A percentile compares a stretch with the other conserved stretches of the same genome.
Conservation (phyloP, 92 coral and sea anemone genomes). For the Parazoanthus darwini region DNA sequence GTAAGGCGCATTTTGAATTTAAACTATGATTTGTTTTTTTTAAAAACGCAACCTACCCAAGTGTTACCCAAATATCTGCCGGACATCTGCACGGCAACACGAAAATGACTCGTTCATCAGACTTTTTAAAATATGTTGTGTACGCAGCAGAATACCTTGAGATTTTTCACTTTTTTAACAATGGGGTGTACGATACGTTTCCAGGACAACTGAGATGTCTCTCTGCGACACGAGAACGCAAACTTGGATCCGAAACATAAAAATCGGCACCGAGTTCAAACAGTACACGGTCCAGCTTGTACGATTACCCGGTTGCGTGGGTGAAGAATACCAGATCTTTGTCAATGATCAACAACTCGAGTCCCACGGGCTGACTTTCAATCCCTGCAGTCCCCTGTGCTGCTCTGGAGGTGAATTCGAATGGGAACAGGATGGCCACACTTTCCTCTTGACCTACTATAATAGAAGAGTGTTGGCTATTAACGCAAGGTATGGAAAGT, state of each 20-base stretch:
- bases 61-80: too few relatives aligned
- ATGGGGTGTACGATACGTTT: too few relatives aligned
- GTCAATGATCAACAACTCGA: conserved; percentile 74
- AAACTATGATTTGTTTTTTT: too few relatives aligned
- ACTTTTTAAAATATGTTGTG: too few relatives aligned
- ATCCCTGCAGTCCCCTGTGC: conserved; percentile 92
- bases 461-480: conserved; percentile 52
- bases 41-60: too few relatives aligned
- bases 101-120: too few relatives aligned
- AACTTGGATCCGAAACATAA: conserved; percentile 85
- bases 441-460: conserved; percentile 64
- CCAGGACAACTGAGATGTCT: conserved; percentile 56
- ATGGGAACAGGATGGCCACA: conserved; percentile 90
- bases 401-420: conserved; percentile 79
- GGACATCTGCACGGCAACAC: too few relatives aligned
- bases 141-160: too few relatives aligned
- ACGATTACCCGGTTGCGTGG: conserved; percentile 64
- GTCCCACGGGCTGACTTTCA: conserved; percentile 65
- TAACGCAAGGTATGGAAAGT: conserved; percentile 69
- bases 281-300: conserved; percentile 76
- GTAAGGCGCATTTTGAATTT: too few relatives aligned
- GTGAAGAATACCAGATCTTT: conserved; percentile 75
- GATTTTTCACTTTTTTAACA: too few relatives aligned
- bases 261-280: conserved; percentile 71
- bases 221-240: conserved; percentile 66